Percentiles rank a stretch among this genome's conserved stretches.
Evolutionary conservation across 1,140 invertebrate genomes (phyloP).

Genomic region (Tetramorium alpestre): DNA sequence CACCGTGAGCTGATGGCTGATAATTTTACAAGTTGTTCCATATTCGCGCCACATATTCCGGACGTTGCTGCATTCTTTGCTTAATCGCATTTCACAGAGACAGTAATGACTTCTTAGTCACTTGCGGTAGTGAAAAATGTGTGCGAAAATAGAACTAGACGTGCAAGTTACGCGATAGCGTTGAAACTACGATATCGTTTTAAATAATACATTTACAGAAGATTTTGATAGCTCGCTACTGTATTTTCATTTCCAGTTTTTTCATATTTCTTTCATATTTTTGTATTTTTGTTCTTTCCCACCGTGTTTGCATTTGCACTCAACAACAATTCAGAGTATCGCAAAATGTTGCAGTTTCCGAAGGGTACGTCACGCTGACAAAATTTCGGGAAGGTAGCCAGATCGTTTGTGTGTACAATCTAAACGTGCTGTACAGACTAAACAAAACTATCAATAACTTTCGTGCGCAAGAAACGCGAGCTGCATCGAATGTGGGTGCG

Average conservation of each 20-base stretch:
- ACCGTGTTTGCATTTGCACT: conserved; percentile 5
- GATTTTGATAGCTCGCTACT: not conserved
- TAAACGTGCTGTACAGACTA: not conserved
- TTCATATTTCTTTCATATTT: not conserved
- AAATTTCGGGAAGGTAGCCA: conserved; percentile 20
- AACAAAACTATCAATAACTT: conserved; percentile 52
- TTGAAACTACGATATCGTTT: not conserved
- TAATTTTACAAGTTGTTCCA: not conserved
- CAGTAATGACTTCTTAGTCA: not conserved
- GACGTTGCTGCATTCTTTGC: not conserved
- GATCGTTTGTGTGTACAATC: not conserved
- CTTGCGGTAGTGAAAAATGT: not conserved
- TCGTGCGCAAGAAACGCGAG: conserved; percentile 1
- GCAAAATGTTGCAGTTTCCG: conserved; percentile 28
- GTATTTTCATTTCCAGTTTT: conserved; percentile 38
- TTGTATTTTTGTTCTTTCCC: conserved; percentile 20
- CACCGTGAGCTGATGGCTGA: not conserved
- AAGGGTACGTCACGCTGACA: conserved; percentile 3
- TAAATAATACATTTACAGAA: not conserved
- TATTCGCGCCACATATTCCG: not conserved
- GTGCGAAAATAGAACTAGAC: not conserved
- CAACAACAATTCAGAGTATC: conserved; percentile 25
- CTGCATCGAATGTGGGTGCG: not conserved
- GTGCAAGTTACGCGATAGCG: not conserved
- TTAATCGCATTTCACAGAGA: not conserved